phyloP scores from a whole-genome alignment of 2,113 vertebrate species.

The Ciconia maguari region DNA sequence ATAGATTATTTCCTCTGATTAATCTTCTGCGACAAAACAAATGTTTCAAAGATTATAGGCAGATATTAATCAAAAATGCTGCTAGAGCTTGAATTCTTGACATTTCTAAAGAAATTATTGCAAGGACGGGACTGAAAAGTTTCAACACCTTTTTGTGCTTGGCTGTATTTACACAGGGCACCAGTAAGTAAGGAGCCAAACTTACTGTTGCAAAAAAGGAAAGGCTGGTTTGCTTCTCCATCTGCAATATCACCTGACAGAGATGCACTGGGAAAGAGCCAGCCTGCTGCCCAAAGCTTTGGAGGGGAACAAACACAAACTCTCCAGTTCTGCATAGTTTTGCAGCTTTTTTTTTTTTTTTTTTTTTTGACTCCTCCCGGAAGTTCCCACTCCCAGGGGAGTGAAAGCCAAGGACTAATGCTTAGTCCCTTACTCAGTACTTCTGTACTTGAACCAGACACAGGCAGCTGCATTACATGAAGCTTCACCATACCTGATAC shows the following conservation, averaged over 20 bases:
- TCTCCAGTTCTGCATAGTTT: background rate
- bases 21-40: background rate
- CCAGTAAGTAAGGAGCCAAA: background rate
- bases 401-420: background rate
- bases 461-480: background rate
- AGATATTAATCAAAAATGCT: constrained; percentile 1
- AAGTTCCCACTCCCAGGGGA: background rate
- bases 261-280: background rate
- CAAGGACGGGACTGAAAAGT: background rate
- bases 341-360: background rate
- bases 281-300: background rate
- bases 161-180: background rate
- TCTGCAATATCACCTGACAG: background rate
- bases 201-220: background rate
- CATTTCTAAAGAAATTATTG: background rate
- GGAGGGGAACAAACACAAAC: background rate
- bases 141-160: background rate
- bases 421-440: background rate
- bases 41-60: background rate
- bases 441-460: background rate
- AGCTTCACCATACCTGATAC: rapidly evolving
- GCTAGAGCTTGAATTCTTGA: background rate
- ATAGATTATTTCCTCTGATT: background rate
- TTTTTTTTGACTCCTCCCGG: background rate
- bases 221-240: background rate